phyloP scores from a whole-genome alignment of 2,113 vertebrate species.

The Hemichromis elongatus region DNA sequence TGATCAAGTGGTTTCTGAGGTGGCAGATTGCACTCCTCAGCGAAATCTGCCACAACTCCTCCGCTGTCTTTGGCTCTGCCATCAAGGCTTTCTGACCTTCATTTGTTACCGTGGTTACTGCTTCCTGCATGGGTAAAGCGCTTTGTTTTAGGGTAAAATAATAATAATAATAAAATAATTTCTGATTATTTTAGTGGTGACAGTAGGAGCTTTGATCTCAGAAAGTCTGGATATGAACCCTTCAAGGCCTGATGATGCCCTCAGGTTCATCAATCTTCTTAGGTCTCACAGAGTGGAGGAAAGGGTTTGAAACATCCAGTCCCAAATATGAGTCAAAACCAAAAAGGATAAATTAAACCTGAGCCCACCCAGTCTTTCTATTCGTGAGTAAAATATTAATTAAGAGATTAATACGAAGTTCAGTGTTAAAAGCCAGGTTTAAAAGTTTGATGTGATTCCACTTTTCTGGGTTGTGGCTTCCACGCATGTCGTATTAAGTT shows the following conservation, averaged over 20 bases:
- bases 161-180: too few species aligned
- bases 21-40: background rate
- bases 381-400: background rate
- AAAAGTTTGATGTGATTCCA: background rate
- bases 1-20: slow-evolving; percentile 5
- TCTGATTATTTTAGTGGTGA: background rate
- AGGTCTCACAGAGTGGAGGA: background rate
- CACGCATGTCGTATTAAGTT: background rate
- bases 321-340: background rate
- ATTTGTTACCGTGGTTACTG: background rate
- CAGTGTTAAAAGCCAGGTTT: too few species aligned
- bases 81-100: background rate
- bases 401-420: background rate
- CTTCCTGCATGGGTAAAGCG: background rate
- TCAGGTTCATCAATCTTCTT: background rate
- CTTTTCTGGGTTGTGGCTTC: background rate
- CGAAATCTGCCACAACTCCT: background rate
- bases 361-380: background rate
- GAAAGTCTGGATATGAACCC: background rate
- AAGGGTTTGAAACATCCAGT: background rate
- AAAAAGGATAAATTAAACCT: too few species aligned
- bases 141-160: background rate
- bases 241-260: background rate
- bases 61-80: background rate
- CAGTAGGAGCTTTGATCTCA: background rate